These are phyloP conservation scores for Oasisia sp. DNA, from an alignment of 2,888 invertebrate genomes.

Conservation along the genomic window DNA sequence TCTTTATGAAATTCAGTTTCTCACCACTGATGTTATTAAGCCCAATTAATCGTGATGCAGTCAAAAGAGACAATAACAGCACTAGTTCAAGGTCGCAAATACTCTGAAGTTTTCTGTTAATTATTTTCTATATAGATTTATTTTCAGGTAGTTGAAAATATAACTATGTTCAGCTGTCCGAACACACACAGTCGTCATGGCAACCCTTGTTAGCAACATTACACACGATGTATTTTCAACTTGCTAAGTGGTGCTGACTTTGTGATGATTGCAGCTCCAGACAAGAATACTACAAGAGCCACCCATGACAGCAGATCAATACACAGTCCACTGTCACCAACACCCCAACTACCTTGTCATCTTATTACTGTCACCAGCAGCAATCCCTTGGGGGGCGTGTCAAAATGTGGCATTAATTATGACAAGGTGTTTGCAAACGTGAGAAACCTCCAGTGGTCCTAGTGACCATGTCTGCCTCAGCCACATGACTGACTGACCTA, in stretches of 20 bases:
- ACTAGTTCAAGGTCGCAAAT: no score
- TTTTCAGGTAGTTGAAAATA: no score
- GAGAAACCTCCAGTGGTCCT: neutral
- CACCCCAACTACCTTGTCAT: neutral
- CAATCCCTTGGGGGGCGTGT: neutral
- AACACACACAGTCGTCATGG: no score
- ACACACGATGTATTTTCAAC: neutral
- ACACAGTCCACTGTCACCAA: slow-evolving; percentile 5
- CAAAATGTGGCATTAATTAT: neutral
- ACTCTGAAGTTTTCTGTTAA: no score
- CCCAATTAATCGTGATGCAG: no score
- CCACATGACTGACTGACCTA: neutral
- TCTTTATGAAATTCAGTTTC: no score
- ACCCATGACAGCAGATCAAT: neutral
- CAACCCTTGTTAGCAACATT: no score
- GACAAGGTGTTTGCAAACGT: neutral
- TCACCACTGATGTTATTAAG: no score
- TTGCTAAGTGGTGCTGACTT: neutral
- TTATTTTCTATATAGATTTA: no score
- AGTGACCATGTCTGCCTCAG: neutral
- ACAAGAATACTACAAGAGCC: neutral
- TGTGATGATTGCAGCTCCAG: neutral
- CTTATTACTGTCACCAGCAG: neutral
- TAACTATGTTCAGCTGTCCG: no score
- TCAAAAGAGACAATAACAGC: no score